These are phyloP conservation scores for Calliopsis andreniformis DNA, from an alignment of 1,140 invertebrate species.

Conservation along the genomic window DNA sequence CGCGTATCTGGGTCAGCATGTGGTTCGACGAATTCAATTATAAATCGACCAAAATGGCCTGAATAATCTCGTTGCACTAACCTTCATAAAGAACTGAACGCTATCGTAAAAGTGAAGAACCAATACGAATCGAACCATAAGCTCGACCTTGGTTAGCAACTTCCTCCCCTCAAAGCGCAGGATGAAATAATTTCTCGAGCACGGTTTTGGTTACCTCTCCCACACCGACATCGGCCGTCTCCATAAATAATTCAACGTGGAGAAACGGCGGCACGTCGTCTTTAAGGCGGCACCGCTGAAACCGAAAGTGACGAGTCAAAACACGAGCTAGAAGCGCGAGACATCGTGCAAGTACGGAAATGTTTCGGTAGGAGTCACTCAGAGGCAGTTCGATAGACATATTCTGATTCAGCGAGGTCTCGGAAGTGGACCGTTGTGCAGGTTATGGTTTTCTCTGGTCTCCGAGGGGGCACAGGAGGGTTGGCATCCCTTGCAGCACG, in stretches of 20 bases:
- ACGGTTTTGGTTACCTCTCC: background rate
- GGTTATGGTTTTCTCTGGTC: conserved; percentile 72
- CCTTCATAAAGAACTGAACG: no score
- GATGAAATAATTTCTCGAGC: background rate
- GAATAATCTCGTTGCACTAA: background rate
- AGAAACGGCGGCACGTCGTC: conserved; percentile 10
- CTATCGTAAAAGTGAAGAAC: no score
- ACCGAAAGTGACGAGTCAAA: conserved; percentile 38
- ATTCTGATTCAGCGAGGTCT: conserved; percentile 54
- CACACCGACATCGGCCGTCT: background rate
- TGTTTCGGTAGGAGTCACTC: background rate
- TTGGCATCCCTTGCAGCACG: conserved; percentile 55
- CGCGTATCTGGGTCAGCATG: background rate
- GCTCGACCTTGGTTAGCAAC: conserved; percentile 4
- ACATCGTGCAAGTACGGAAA: conserved; percentile 30
- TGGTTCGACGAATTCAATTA: background rate
- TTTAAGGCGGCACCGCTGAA: conserved; percentile 29
- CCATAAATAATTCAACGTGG: conserved; percentile 35
- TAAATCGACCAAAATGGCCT: background rate
- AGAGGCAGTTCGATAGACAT: conserved; percentile 32
- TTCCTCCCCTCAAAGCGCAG: background rate
- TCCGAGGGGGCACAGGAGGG: conserved; percentile 43
- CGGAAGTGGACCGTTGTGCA: conserved; percentile 73
- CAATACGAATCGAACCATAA: background rate
- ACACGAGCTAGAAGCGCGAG: conserved; percentile 20